phyloP scores from a whole-genome alignment of 2,888 invertebrate species.

The Reticulitermes lucifugus region DNA sequence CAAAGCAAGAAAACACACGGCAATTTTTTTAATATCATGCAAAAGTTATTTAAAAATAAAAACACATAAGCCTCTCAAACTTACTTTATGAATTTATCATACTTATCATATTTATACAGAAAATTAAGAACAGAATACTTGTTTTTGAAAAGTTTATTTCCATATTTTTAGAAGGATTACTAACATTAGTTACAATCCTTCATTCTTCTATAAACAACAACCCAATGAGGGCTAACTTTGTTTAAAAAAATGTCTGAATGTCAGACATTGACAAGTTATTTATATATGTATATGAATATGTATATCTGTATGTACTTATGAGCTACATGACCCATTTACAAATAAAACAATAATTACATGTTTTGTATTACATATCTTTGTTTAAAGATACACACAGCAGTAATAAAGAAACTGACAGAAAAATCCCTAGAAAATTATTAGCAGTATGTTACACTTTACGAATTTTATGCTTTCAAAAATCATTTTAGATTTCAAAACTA shows the following conservation, averaged over 20 bases:
- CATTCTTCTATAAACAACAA: conserved; percentile 28
- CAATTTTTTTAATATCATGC: too few relatives aligned
- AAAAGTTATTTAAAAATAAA: too few relatives aligned
- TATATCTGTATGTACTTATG: not conserved
- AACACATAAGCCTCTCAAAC: too few relatives aligned
- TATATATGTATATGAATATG: not conserved
- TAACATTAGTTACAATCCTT: conserved; percentile 24
- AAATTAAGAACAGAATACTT: too few relatives aligned
- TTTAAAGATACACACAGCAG: conserved; percentile 3
- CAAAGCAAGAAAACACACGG: too few relatives aligned
- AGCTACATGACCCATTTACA: conserved; percentile 7
- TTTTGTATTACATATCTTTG: not conserved
- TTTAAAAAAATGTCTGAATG: conserved; percentile 40
- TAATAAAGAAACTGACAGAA: conserved; percentile 7
- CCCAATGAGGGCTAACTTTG: conserved; percentile 13
- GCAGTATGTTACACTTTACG: not conserved
- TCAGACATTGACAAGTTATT: conserved; percentile 35
- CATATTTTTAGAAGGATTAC: not conserved
- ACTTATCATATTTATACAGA: too few relatives aligned
- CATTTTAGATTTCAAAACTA: not conserved
- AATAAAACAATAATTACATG: conserved; percentile 5
- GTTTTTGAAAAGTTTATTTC: not conserved
- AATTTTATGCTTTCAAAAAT: not conserved
- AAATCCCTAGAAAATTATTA: not conserved
- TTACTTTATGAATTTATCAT: too few relatives aligned